Conservation (phyloP, 2,113 vertebrate species). For the Antigone vipio region DNA sequence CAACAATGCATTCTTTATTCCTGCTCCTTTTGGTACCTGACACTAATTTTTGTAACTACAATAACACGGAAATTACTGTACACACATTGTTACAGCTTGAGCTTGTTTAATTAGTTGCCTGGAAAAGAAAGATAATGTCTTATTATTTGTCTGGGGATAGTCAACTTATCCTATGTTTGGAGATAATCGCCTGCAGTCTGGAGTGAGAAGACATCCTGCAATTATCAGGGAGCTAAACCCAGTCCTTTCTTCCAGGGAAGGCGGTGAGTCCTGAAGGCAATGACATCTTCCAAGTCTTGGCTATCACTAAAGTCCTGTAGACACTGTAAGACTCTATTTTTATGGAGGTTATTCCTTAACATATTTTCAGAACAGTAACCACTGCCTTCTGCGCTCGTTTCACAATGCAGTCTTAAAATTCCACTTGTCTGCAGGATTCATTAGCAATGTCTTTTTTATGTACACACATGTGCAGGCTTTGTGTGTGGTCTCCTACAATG, state of each 20-base stretch:
- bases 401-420: background rate
- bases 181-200: conserved; percentile 32
- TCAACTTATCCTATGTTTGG: conserved; percentile 32
- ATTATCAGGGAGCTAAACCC: background rate
- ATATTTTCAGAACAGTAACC: background rate
- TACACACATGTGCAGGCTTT: background rate
- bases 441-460: background rate
- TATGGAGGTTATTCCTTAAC: background rate
- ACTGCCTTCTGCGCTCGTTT: background rate
- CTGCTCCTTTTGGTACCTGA: background rate
- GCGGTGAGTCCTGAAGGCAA: background rate
- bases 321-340: background rate
- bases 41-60: conserved; percentile 42
- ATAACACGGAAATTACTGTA: conserved; percentile 16
- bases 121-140: conserved; percentile 40
- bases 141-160: conserved; percentile 27
- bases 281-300: background rate
- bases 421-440: background rate
- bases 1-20: conserved; percentile 6
- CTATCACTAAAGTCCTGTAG: background rate
- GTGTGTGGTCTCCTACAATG: background rate
- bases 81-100: background rate
- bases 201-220: conserved; percentile 2
- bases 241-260: conserved; percentile 3
- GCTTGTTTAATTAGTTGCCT: conserved; percentile 38